A percentile compares a stretch with the other conserved stretches of the same genome.
These are phyloP conservation scores for Hyperopisus bebe DNA, from an alignment of 2,113 vertebrate species.

Conservation along the genomic window DNA sequence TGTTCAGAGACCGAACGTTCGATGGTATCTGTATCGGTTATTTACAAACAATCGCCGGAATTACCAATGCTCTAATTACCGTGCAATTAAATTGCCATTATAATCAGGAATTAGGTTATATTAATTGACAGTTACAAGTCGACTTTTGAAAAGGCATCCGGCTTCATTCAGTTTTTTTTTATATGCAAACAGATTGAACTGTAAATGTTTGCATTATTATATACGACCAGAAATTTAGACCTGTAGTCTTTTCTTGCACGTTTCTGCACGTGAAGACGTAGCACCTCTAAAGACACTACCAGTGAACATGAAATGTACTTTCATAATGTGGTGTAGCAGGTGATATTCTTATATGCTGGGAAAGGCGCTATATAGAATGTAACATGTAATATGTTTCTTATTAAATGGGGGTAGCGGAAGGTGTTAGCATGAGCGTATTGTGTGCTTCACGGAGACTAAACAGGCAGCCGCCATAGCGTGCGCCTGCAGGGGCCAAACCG, in stretches of 20 bases:
- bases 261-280: neutral
- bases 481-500: neutral
- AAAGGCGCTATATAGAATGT: neutral
- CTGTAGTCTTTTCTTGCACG: neutral
- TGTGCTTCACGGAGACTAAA: neutral
- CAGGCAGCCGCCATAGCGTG: neutral
- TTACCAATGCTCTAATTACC: neutral
- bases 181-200: neutral
- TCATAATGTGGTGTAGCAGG: neutral
- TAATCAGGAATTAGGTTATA: neutral
- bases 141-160: neutral
- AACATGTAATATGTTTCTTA: neutral
- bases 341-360: neutral
- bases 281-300: neutral
- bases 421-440: neutral
- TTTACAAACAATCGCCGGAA: neutral
- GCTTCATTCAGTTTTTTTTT: neutral
- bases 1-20: neutral
- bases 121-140: neutral
- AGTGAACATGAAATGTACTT: neutral
- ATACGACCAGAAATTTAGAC: neutral
- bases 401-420: neutral
- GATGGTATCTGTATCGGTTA: neutral
- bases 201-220: neutral
- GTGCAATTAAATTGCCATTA: too few species aligned